Conservation (phyloP, 1,140 invertebrate genomes). For the Teleogryllus occipitalis region DNA sequence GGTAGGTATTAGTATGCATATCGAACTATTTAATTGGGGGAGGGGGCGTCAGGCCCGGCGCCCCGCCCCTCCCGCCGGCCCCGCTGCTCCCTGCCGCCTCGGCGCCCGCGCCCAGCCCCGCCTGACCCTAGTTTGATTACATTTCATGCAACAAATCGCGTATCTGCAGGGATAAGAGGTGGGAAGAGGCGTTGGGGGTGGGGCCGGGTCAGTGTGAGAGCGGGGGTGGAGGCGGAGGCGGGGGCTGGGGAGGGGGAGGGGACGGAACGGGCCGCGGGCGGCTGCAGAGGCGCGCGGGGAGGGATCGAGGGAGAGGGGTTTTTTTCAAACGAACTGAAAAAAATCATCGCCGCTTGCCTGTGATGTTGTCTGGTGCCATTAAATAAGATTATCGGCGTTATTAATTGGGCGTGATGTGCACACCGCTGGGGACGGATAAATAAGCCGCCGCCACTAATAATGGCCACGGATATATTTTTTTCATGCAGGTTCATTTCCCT, state of each 20-base stretch:
- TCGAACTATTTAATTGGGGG: constrained; percentile 17
- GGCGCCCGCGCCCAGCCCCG: neutral
- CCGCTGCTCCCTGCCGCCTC: neutral
- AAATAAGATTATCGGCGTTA: constrained; percentile 21
- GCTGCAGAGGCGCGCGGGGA: too few relatives aligned
- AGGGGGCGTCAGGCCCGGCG: too few relatives aligned
- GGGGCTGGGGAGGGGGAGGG: too few relatives aligned
- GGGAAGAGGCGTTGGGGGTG: neutral
- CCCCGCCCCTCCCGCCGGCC: neutral
- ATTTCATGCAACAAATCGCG: constrained; percentile 15
- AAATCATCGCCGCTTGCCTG: constrained; percentile 15
- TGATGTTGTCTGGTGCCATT: constrained; percentile 18
- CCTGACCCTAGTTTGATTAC: constrained; percentile 11
- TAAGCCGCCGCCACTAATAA: constrained; percentile 12
- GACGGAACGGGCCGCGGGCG: too few relatives aligned
- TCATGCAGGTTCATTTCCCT: constrained; percentile 12
- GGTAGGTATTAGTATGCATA: constrained; percentile 19
- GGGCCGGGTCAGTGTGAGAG: neutral
- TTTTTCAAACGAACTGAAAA: constrained; percentile 18
- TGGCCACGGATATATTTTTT: constrained; percentile 11
- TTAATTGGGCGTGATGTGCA: constrained; percentile 18
- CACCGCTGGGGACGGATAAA: constrained; percentile 19
- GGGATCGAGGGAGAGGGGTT: neutral
- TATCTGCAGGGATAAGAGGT: constrained; percentile 7
- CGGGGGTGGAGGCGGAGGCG: too few relatives aligned